Conservation (phyloP, 2,113 vertebrate species). For the Rynchops niger region DNA sequence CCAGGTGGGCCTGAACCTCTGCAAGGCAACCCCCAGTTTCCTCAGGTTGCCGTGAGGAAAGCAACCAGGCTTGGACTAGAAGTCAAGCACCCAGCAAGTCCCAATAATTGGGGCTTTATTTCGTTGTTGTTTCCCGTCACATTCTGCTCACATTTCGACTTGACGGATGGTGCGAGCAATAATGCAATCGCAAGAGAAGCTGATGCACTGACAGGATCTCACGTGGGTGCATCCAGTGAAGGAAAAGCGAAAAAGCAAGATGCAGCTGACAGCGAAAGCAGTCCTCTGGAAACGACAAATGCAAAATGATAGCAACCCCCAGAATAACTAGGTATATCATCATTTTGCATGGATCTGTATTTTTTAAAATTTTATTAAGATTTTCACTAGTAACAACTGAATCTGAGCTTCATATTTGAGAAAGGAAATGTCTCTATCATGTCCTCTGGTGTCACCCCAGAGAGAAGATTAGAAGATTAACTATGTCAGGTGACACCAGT, state of each 20-base stretch:
- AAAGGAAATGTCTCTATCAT: neutral
- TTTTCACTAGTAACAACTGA: neutral
- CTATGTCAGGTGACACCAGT: neutral
- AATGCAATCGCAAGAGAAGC: neutral
- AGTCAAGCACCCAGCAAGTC: neutral
- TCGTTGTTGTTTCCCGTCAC: neutral
- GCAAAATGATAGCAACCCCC: neutral
- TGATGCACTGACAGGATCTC: neutral
- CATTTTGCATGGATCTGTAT: neutral
- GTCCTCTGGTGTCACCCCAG: constrained; percentile 54
- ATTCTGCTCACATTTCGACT: neutral
- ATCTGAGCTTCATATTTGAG: constrained; percentile 5
- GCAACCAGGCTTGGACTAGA: neutral
- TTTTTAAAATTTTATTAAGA: neutral
- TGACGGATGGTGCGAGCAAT: neutral
- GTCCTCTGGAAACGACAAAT: neutral
- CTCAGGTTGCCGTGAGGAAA: neutral
- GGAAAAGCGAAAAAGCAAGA: neutral
- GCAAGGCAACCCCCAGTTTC: rapidly evolving
- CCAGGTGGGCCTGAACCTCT: neutral
- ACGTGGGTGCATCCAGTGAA: neutral
- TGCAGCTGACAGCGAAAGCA: neutral
- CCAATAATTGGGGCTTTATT: neutral
- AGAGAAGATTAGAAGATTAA: constrained; percentile 65
- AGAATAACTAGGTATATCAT: neutral